Evolutionary conservation across 2,888 invertebrate species (phyloP).

Genomic region (Acrobasis consociella): DNA sequence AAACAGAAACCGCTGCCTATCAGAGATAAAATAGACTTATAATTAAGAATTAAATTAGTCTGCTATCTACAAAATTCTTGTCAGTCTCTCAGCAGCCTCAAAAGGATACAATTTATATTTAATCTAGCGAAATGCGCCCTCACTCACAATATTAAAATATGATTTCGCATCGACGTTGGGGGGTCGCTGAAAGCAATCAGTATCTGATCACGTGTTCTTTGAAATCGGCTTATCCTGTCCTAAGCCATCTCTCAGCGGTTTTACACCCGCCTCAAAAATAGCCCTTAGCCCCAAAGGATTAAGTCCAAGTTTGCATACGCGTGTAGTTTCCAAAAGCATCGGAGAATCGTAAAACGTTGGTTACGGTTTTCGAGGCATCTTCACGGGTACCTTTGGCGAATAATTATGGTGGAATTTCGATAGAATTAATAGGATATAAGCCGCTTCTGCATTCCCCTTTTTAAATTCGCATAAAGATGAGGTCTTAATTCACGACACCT

Average conservation of each 20-base stretch:
- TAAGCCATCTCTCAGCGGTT: slow-evolving; percentile 53
- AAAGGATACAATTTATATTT: slow-evolving; percentile 59
- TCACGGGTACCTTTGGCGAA: slow-evolving; percentile 70
- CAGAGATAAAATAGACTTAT: slow-evolving; percentile 18
- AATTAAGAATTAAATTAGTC: slow-evolving; percentile 34
- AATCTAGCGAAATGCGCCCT: slow-evolving; percentile 68
- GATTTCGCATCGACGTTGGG: slow-evolving; percentile 53
- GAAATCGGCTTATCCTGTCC: slow-evolving; percentile 72
- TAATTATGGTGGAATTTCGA: slow-evolving; percentile 75
- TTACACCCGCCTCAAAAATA: slow-evolving; percentile 40
- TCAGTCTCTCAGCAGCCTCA: slow-evolving; percentile 23
- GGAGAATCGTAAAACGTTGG: slow-evolving; percentile 47
- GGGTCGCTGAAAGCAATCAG: slow-evolving; percentile 66
- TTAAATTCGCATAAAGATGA: slow-evolving; percentile 42
- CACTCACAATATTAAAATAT: slow-evolving; percentile 79
- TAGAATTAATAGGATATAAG: slow-evolving; percentile 75
- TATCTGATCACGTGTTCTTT: slow-evolving; percentile 78
- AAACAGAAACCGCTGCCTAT: slow-evolving; percentile 7
- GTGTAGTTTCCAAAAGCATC: slow-evolving; percentile 27
- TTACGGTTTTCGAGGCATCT: slow-evolving; percentile 56
- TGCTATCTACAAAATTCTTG: slow-evolving; percentile 32
- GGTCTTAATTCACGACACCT: slow-evolving; percentile 35
- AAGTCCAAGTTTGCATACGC: slow-evolving; percentile 41
- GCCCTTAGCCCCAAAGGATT: slow-evolving; percentile 40
- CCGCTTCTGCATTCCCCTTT: slow-evolving; percentile 46